Conservation (phyloP, 2,113 vertebrate species). For the Xenopus laevis region DNA sequence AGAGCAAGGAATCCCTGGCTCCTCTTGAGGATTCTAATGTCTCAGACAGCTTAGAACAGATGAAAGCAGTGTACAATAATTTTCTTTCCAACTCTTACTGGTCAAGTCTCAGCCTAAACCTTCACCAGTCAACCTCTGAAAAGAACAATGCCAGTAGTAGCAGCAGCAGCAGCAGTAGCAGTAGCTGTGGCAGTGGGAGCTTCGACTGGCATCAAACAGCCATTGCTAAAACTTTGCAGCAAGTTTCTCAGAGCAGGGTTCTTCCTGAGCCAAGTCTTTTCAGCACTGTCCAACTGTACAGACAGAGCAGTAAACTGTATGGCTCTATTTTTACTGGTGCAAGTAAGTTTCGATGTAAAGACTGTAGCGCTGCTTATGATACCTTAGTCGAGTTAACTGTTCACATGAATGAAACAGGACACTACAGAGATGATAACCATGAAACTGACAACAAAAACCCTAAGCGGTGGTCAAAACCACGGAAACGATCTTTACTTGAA, state of each 20-base stretch:
- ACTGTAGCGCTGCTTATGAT: slow-evolving; percentile 96
- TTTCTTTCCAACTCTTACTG: slow-evolving; percentile 98
- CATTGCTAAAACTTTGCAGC: slow-evolving; percentile 92
- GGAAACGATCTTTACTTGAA: slow-evolving; percentile 93
- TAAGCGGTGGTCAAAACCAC: slow-evolving; percentile 95
- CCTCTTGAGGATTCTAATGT: slow-evolving; percentile 73
- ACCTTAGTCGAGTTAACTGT: slow-evolving; percentile 94
- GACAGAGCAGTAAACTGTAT: slow-evolving; percentile 96
- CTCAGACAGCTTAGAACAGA: slow-evolving; percentile 94
- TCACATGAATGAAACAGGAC: slow-evolving; percentile 97
- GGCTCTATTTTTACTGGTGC: slow-evolving; percentile 98
- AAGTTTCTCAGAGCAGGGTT: slow-evolving; percentile 83
- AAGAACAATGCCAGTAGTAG: slow-evolving; percentile 86
- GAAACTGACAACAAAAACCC: slow-evolving; percentile 88
- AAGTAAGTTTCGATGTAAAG: slow-evolving; percentile 97
- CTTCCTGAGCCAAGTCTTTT: slow-evolving; percentile 90
- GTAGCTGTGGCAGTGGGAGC: slow-evolving; percentile 90
- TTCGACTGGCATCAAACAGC: slow-evolving; percentile 98
- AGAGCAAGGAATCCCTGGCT: slow-evolving; percentile 77
- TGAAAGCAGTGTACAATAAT: slow-evolving; percentile 98
- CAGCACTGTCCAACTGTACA: slow-evolving; percentile 95
- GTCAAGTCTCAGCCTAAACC: slow-evolving; percentile 89
- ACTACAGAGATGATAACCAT: slow-evolving; percentile 97
- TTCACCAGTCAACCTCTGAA: slow-evolving; percentile 79
- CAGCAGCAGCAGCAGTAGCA: slow-evolving; percentile 91